Evolutionary conservation across 2,113 vertebrate genomes (phyloP).

Genomic region (Chaenocephalus aceratus): DNA sequence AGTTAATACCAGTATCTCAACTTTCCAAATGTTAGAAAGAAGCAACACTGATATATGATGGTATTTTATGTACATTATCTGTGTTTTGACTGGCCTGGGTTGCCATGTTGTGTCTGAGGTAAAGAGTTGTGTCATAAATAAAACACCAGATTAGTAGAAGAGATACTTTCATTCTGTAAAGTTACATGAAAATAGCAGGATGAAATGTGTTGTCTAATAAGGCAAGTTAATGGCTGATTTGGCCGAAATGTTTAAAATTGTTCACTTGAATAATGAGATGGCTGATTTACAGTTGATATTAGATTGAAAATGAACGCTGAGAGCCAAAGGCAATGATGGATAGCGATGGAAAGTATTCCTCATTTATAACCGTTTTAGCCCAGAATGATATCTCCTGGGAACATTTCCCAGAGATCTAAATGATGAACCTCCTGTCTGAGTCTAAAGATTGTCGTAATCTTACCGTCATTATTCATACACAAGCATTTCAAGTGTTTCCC

Average conservation of each 20-base stretch:
- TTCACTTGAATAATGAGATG: conserved; percentile 22
- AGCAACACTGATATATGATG: not conserved
- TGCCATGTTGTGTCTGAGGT: not conserved
- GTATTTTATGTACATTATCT: not conserved
- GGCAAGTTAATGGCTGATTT: conserved; percentile 23
- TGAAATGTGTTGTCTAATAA: conserved; percentile 24
- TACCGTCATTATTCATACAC: conserved; percentile 63
- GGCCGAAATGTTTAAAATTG: conserved; percentile 15
- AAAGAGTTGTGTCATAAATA: not conserved
- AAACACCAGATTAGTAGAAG: not conserved
- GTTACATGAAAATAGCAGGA: not conserved
- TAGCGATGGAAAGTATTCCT: conserved; percentile 60
- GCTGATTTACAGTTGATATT: conserved; percentile 24
- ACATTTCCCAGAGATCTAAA: conserved; percentile 53
- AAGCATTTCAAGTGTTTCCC: conserved; percentile 65
- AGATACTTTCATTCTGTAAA: not conserved
- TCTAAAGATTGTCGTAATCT: conserved; percentile 52
- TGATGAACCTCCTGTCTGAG: conserved; percentile 62
- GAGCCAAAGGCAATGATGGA: conserved; percentile 49
- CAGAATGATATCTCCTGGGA: conserved; percentile 59
- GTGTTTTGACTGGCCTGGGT: not conserved
- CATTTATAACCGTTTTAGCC: conserved; percentile 60
- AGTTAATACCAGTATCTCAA: not conserved
- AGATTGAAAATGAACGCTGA: conserved; percentile 30
- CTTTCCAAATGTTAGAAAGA: conserved; percentile 12